Conservation (phyloP, 1,140 invertebrate genomes). For the Melanaphis sacchari region DNA sequence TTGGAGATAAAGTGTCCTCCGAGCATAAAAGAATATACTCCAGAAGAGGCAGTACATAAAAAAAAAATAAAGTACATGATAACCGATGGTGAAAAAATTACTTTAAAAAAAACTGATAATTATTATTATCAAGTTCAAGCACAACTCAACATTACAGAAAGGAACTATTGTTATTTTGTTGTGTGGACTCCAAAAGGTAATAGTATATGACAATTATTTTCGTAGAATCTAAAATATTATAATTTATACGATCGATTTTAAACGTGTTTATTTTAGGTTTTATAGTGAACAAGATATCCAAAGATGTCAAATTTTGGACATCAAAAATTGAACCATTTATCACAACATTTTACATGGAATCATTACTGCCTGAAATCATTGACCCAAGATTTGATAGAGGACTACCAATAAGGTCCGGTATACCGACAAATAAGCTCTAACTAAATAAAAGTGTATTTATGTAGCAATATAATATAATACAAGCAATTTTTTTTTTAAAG, state of each 20-base stretch:
- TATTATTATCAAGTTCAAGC: neutral
- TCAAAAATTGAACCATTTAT: neutral
- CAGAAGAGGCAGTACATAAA: neutral
- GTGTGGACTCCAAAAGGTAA: neutral
- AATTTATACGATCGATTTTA: neutral
- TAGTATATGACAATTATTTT: neutral
- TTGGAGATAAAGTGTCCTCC: neutral
- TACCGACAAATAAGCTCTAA: neutral
- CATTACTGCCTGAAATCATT: neutral
- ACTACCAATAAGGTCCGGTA: neutral
- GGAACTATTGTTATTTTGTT: neutral
- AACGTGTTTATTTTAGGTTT: neutral
- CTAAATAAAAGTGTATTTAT: too few relatives aligned
- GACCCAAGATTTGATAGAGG: neutral
- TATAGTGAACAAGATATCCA: neutral
- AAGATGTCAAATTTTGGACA: neutral
- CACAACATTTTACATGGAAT: neutral
- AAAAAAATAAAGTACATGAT: neutral
- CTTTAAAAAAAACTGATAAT: slow-evolving; percentile 8
- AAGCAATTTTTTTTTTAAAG: too few relatives aligned
- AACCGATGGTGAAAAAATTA: neutral
- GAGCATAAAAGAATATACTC: slow-evolving; percentile 19
- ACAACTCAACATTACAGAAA: neutral
- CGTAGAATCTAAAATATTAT: neutral
- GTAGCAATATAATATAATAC: too few relatives aligned